Base-by-base conservation (phyloP, 2,888 invertebrate genomes). In the Parnassius smintheus region DNA sequence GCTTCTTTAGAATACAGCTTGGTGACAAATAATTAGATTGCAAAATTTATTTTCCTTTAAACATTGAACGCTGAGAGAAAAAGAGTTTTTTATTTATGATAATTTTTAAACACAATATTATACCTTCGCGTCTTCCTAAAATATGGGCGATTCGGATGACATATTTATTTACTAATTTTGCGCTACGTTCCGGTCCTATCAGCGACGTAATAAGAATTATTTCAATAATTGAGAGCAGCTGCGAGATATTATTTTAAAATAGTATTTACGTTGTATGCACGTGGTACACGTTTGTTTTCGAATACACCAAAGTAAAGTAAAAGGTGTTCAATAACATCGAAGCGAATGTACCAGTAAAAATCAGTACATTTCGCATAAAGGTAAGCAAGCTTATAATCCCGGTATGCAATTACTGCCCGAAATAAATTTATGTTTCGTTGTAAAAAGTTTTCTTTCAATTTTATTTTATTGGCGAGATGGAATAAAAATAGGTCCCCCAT, bases 201-300 rank as follows among this genome's bases (percentile, higher is more conserved):
- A 41, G 9, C 45, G 41, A 11, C 9, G n/a, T 51, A 50, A 56
- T 56, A 51, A 25, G 51, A 50, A 50, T n/a, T 12, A 35, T 35
- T 45, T 45, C 41, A 11, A 55, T 49, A 57, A 48, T 35, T n/a
- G 18, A 3, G 48, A 64, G 50, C 68, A 66, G 69, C 66, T 69
- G 69, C 51, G 46, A 11, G 65, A 61, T 61, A 65, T 69, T 65
- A 68, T 66, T 66, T 65, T 48, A 61, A 65, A 65, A 66, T 68
- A 53, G 66, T 65, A 12, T 46, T 46, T 12, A 18, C 7, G 22
- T 11, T n/a, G 8, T 8, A n/a, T 48, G 35, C 59, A 49, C 45
- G 45, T 56, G 49, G 44, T 10, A 44, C 59, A 35, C 22, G 63
- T 59, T 62, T 65, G 63, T 67, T 66, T 55, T n/a, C 13, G 48